Conservation (phyloP, 2,797 vertebrate species). For the Poeciliopsis presidionis region DNA sequence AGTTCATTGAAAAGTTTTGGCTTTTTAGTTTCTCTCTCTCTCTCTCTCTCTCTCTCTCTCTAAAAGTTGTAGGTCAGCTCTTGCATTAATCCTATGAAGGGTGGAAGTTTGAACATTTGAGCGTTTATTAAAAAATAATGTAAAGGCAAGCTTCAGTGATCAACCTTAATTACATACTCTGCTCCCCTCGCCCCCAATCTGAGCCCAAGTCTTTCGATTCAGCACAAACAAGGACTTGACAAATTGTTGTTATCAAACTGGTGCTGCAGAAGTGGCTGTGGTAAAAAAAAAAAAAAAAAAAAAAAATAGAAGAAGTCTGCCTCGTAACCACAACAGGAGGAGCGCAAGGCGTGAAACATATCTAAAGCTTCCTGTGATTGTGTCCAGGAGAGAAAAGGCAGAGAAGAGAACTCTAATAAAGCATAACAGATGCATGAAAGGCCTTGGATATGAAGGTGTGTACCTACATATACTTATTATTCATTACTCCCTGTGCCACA, state of each 20-base stretch:
- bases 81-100: slow-evolving; percentile 36
- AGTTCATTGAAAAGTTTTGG: slow-evolving; percentile 60
- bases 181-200: slow-evolving; percentile 7
- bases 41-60: not conserved
- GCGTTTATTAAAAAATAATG: slow-evolving; percentile 41
- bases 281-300: slow-evolving; percentile 7
- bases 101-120: slow-evolving; percentile 31
- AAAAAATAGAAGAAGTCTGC: not conserved
- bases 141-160: slow-evolving; percentile 56
- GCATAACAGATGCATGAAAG: slow-evolving; percentile 63
- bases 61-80: slow-evolving; percentile 38
- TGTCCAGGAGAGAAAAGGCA: slow-evolving; percentile 17
- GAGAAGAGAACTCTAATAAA: slow-evolving; percentile 60
- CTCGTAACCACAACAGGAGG: slow-evolving; percentile 36
- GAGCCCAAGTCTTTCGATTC: slow-evolving; percentile 53
- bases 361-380: slow-evolving; percentile 51
- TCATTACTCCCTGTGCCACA: slow-evolving; percentile 74
- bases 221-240: slow-evolving; percentile 61
- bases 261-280: slow-evolving; percentile 28
- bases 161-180: slow-evolving; percentile 59
- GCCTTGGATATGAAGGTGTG: slow-evolving; percentile 57
- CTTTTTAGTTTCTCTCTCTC: slow-evolving; percentile 12
- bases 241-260: slow-evolving; percentile 58
- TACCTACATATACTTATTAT: slow-evolving; percentile 77
- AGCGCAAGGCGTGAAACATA: slow-evolving; percentile 39